Evolutionary conservation across 2,797 vertebrate species (phyloP), one percentile per base, ranked within the genome.

Genomic region (Melanotaenia trifasciata): DNA sequence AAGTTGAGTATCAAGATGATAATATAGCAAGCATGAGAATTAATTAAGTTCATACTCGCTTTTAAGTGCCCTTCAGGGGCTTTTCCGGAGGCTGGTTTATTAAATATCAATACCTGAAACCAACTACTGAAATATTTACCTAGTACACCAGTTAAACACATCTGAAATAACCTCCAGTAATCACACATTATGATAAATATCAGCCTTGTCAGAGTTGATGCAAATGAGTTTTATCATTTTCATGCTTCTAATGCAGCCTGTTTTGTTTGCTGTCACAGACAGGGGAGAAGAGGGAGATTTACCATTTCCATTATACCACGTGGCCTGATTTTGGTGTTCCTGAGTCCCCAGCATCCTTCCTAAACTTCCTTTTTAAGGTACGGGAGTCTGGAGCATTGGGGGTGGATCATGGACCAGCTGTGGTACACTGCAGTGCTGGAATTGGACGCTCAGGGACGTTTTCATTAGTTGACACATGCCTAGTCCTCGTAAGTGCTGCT

Each of bases 321-420:
- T 99, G 98, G 98, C 98, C 98, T 1, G 98, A 99, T 89, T 99
- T 99, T 0, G 98, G 98, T 0, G 98, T 99, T 60, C 98, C 98
- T 0, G 97, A 99, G 74, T 99, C 98, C 0, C 98, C 98, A 0
- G 98, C 98, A 3, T 99, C 97, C 0, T 99, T 99, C 93, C 95
- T 99, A 33, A 99, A 99, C 86, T 99, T 99, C 89, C 96, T 99
- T 67, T 96, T 97, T 84, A 98, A 98, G 93, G 98, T 99, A 84
- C 94, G 98, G 0, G 97, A 99, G 86, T 99, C 97, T 0, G 96
- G 96, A 16, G 97, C 96, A 0, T 87, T 99, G 6, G 93, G 87
- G 63, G 76, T 69, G 0, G 96, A 95, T 35, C 93, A 97, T 0
- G 98, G 98, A 9, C 97, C 98, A 0, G 84, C 97, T 0, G 97